These are phyloP conservation scores for Emydocephalus ijimae DNA, from an alignment of 2,113 vertebrate species.

Conservation along the genomic window DNA sequence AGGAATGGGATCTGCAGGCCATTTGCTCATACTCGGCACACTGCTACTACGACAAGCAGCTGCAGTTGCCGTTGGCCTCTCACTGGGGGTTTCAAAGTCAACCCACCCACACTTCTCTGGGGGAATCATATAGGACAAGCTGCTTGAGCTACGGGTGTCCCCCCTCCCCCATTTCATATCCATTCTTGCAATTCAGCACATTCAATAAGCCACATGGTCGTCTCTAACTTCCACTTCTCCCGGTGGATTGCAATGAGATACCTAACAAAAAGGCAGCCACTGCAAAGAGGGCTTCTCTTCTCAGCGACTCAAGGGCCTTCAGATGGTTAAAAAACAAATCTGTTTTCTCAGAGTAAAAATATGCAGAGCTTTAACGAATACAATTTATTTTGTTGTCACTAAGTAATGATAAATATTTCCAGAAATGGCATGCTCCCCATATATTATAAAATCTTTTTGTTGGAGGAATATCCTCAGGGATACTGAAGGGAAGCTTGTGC, in stretches of 20 bases:
- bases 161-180: conserved; percentile 73
- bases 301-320: conserved; percentile 60
- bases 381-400: conserved; percentile 66
- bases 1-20: conserved; percentile 62
- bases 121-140: conserved; percentile 76
- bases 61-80: conserved; percentile 72
- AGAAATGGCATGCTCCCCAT: conserved; percentile 46
- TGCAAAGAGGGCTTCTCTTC: conserved; percentile 58
- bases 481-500: conserved; percentile 9
- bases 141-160: conserved; percentile 79
- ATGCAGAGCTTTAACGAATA: conserved; percentile 47
- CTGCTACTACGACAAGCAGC: conserved; percentile 72
- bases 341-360: conserved; percentile 56
- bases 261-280: conserved; percentile 60
- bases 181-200: conserved; percentile 84
- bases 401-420: conserved; percentile 62
- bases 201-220: conserved; percentile 81
- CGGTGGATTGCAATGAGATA: conserved; percentile 64
- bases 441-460: conserved; percentile 52
- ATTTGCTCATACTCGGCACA: conserved; percentile 65
- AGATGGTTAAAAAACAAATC: conserved; percentile 69
- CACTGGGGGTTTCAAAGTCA: conserved; percentile 64
- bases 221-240: conserved; percentile 78
- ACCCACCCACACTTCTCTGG: conserved; percentile 74
- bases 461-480: conserved; percentile 43